Conservation (phyloP, 2,113 vertebrate genomes). For the Vidua macroura region DNA sequence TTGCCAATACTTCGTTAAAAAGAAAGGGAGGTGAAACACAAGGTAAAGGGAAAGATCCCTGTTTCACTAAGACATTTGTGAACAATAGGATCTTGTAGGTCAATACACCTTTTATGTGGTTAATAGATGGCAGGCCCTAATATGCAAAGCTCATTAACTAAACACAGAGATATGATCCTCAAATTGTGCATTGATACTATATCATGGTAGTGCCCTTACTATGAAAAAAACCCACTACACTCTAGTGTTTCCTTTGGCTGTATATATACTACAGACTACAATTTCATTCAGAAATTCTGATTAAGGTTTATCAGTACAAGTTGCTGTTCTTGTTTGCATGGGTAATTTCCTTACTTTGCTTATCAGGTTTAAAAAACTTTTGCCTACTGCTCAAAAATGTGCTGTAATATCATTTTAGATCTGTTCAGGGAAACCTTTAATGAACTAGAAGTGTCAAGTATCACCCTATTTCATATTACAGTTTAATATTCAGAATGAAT, state of each 20-base stretch:
- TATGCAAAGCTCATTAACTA: neutral
- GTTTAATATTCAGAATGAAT: conserved; percentile 52
- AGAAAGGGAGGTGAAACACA: neutral
- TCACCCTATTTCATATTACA: neutral
- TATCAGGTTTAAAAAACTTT: neutral
- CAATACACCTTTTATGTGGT: neutral
- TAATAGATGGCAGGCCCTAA: neutral
- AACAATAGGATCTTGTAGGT: neutral
- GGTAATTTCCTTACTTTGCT: neutral
- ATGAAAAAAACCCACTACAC: neutral
- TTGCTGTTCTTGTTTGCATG: neutral
- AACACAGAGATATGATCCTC: neutral
- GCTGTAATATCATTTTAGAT: neutral
- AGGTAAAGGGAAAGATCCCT: neutral
- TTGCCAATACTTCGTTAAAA: neutral
- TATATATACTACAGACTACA: neutral
- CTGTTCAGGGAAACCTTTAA: conserved; percentile 12
- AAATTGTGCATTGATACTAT: neutral
- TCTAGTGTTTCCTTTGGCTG: neutral
- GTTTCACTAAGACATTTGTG: neutral
- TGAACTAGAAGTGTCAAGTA: conserved; percentile 9
- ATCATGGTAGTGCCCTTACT: neutral
- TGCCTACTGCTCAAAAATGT: neutral
- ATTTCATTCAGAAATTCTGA: neutral
- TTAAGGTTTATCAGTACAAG: neutral